These are phyloP conservation scores for Bergia puertoricense DNA, from an alignment of 92 coral and sea anemone species.

Conservation along the genomic window DNA sequence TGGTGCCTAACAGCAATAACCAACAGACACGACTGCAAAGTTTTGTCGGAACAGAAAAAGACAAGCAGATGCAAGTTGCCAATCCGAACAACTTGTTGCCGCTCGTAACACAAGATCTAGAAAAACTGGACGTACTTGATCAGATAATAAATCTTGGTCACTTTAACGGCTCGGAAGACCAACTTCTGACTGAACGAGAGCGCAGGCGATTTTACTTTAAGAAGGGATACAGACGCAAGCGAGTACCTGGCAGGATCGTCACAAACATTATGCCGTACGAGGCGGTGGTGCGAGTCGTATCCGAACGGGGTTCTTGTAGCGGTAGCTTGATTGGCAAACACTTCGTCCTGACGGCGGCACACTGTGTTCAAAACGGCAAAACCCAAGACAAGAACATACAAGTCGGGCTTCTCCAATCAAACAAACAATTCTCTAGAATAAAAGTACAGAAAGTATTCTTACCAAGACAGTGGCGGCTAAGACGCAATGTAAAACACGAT, in stretches of 20 bases:
- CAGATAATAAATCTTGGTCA: not conserved
- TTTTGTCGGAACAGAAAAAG: not conserved
- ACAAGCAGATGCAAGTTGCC: not conserved
- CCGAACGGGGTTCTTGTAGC: slow-evolving; percentile 3
- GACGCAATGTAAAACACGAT: slow-evolving; percentile 8
- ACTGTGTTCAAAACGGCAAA: slow-evolving; percentile 36
- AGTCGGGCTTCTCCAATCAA: slow-evolving; percentile 34
- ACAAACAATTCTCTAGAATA: not conserved
- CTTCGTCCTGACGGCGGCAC: slow-evolving; percentile 19
- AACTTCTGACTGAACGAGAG: not conserved
- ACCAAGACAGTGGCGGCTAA: slow-evolving; percentile 14
- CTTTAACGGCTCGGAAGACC: not conserved
- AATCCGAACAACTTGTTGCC: not conserved
- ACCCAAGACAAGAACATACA: slow-evolving; percentile 1
- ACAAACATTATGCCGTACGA: slow-evolving; percentile 30
- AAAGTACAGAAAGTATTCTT: not conserved
- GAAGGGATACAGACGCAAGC: slow-evolving; percentile 1
- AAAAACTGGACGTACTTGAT: not conserved
- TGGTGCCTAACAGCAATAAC: not conserved
- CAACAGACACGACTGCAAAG: not conserved
- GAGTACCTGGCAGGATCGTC: not conserved
- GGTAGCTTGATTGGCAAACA: slow-evolving; percentile 20
- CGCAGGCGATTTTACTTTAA: slow-evolving; percentile 1
- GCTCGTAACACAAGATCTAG: not conserved
- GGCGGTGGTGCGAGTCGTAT: slow-evolving; percentile 16